Evolutionary conservation across 2,888 invertebrate genomes (phyloP), one percentile per base, ranked within the genome.

Genomic region (Callinectes sapidus): DNA sequence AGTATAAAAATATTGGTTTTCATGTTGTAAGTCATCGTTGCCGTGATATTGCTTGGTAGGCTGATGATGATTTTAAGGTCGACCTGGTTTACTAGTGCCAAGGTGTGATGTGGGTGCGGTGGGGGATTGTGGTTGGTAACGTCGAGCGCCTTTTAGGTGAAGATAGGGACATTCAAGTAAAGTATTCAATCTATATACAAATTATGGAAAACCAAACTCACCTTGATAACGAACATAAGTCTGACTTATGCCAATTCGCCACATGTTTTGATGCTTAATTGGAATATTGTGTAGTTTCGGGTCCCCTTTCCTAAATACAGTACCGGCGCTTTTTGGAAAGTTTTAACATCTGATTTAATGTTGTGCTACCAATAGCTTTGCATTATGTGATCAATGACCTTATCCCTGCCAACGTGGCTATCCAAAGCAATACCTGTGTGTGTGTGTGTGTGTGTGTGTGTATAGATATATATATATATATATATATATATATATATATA

Each of bases 341-440:
- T 88, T 88, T 88, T 86, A 48, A 42, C 23, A 28, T 88, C 88
- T 2, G 88, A 88, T 88, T 2, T 54, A 88, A 48, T 13, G 42
- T 88, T 88, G 88, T 48, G 88, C 88, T 48, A 88, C 88, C 88
- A 88, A 54, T 88, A 88, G 3, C 88, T 88, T 88, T 88, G 88
- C 88, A 88, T 88, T 88, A 88, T 88, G 54, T 48, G 88, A 88
- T 10, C 88, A 13, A 88, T 54, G 10, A 88, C 42, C 54, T 88
- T 88, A 48, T 42, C 88, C 54, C 88, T 88, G 88, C 88, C 35
- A 18, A 88, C 42, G 88, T 88, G 88, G 42, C 87, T 10, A 5
- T 10, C 87, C 87, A 87, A 87, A 35, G 87, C 87, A 87, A 35
- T 10, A 87, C 5, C 23, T 71, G n/a, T n/a, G n/a, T n/a, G n/a